Evolutionary conservation across 2,797 vertebrate genomes (phyloP).

Genomic region (Scyliorhinus canicula): DNA sequence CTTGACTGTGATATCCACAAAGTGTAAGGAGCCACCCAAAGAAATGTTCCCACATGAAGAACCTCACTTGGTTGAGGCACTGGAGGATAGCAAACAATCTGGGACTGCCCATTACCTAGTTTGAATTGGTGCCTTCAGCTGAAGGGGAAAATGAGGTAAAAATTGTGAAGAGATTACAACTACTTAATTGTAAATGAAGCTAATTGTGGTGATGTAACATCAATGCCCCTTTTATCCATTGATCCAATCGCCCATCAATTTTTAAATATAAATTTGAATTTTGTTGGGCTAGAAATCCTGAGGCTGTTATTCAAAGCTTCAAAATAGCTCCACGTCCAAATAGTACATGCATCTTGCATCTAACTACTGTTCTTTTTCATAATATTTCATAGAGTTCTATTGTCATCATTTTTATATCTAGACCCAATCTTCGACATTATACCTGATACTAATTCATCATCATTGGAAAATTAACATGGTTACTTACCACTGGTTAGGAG

Average conservation of each 20-base stretch:
- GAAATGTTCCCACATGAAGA: background rate
- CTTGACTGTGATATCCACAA: background rate
- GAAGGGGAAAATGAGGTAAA: background rate
- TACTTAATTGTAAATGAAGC: background rate
- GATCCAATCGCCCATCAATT: background rate
- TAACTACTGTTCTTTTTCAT: background rate
- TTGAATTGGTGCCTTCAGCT: background rate
- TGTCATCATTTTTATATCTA: background rate
- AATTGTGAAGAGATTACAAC: background rate
- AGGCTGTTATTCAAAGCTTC: background rate
- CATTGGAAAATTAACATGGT: background rate
- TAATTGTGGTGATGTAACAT: background rate
- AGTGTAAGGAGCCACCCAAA: background rate
- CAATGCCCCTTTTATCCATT: background rate
- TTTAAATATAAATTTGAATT: background rate
- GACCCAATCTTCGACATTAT: background rate
- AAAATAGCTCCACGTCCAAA: background rate
- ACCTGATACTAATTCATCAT: background rate
- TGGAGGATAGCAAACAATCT: background rate
- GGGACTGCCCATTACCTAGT: background rate
- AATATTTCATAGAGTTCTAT: background rate
- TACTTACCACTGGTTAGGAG: background rate
- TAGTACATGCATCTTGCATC: background rate
- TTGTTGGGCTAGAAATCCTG: too few species aligned
- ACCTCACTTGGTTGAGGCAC: background rate